Percentiles rank a stretch among this genome's conserved stretches.
Evolutionary conservation across 35 echinoderm and acorn worm species (phyloP).

Genomic region (Chiridota heheva): DNA sequence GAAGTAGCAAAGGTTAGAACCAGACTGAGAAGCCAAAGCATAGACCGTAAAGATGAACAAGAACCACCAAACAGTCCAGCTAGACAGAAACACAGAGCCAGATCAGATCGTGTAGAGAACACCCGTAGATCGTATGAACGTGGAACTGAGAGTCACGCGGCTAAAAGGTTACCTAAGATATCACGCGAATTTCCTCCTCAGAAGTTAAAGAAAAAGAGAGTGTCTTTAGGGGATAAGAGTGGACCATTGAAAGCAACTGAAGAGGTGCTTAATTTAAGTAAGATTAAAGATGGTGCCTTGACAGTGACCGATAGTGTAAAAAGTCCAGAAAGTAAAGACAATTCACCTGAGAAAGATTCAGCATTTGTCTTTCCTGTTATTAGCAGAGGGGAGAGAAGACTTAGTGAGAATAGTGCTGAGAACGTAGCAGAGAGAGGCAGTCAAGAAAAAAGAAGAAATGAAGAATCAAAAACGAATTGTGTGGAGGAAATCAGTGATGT

Average conservation of each 20-base stretch:
- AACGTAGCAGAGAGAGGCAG: no score
- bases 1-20: background rate
- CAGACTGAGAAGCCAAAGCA: constrained; percentile 60
- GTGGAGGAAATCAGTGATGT: no score
- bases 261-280: constrained; percentile 14
- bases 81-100: constrained; percentile 65
- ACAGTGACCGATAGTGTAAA: no score
- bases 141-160: constrained; percentile 65
- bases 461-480: no score
- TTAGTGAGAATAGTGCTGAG: no score
- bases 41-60: constrained; percentile 41
- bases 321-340: no score
- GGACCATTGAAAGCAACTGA: constrained; percentile 51
- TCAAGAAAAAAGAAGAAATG: no score
- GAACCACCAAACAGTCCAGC: constrained; percentile 60
- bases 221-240: background rate
- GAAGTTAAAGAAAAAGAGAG: constrained; percentile 31
- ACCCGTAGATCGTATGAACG: constrained; percentile 72
- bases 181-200: constrained; percentile 37
- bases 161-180: constrained; percentile 56
- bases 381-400: no score
- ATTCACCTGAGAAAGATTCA: no score
- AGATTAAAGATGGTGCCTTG: no score
- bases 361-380: no score
- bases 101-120: constrained; percentile 49